phyloP scores from a whole-genome alignment of 2,797 vertebrate species.

The Hypotaenidia okinawae region DNA sequence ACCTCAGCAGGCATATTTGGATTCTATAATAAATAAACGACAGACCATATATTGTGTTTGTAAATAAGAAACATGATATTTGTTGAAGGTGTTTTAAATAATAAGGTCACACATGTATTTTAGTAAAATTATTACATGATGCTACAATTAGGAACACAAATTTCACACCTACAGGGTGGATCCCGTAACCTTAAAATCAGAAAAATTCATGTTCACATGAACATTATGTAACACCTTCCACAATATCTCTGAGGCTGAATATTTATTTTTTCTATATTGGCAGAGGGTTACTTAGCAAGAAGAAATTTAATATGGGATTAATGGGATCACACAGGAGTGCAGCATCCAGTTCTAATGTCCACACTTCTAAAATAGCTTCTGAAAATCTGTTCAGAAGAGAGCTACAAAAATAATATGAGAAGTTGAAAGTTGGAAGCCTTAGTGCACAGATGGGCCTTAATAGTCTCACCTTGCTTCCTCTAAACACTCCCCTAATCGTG shows the following conservation, averaged over 20 bases:
- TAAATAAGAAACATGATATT: not conserved
- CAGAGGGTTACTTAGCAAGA: not conserved
- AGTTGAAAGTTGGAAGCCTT: not conserved
- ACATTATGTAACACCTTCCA: not conserved
- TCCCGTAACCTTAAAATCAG: not conserved
- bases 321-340: not conserved
- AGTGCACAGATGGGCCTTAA: not conserved
- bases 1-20: not conserved
- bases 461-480: rapidly evolving
- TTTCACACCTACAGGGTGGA: not conserved
- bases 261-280: not conserved
- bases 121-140: not conserved
- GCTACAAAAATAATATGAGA: not conserved
- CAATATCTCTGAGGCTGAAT: not conserved
- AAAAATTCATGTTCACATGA: not conserved
- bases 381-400: not conserved
- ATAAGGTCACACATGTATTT: not conserved
- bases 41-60: not conserved
- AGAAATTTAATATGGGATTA: not conserved
- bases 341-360: not conserved
- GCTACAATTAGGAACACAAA: not conserved
- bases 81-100: not conserved
- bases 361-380: not conserved
- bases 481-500: rapidly evolving
- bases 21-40: not conserved